A percentile compares a stretch with the other conserved stretches of the same genome.
Conservation (phyloP, 2,797 vertebrate species). For the Crypturellus tataupa region DNA sequence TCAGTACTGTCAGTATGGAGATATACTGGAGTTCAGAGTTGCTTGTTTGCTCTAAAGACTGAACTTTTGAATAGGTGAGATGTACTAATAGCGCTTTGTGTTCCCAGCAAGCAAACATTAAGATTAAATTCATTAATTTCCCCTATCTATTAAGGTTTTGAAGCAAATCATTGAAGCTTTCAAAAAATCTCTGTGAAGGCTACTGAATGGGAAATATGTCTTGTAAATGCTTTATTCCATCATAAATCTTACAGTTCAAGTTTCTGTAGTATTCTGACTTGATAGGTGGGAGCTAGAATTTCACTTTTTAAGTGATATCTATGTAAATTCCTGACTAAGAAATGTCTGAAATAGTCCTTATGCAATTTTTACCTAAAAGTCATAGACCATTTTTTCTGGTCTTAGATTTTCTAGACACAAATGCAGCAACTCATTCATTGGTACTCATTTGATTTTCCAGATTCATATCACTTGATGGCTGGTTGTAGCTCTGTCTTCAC, state of each 20-base stretch:
- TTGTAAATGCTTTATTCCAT: not conserved
- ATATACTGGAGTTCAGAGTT: constrained; percentile 16
- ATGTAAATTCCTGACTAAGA: not conserved
- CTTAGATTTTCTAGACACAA: not conserved
- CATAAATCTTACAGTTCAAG: not conserved
- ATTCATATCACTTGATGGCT: not conserved
- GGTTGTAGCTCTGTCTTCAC: not conserved
- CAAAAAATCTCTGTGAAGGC: not conserved
- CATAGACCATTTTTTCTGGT: not conserved
- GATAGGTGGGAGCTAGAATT: not conserved
- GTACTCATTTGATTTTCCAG: too few relatives aligned
- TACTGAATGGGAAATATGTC: not conserved
- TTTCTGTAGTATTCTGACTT: not conserved
- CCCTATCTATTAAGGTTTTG: not conserved
- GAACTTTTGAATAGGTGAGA: not conserved
- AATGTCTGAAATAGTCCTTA: not conserved
- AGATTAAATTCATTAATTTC: not conserved
- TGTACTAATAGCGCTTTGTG: constrained; percentile 12
- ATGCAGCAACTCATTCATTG: too few relatives aligned
- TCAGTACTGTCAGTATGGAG: not conserved
- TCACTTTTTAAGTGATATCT: not conserved
- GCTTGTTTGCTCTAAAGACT: not conserved
- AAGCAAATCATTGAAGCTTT: not conserved
- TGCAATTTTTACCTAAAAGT: not conserved
- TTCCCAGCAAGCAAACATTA: not conserved